These are phyloP conservation scores for Ciconia maguari DNA, from an alignment of 2,113 vertebrate species.

Conservation along the genomic window DNA sequence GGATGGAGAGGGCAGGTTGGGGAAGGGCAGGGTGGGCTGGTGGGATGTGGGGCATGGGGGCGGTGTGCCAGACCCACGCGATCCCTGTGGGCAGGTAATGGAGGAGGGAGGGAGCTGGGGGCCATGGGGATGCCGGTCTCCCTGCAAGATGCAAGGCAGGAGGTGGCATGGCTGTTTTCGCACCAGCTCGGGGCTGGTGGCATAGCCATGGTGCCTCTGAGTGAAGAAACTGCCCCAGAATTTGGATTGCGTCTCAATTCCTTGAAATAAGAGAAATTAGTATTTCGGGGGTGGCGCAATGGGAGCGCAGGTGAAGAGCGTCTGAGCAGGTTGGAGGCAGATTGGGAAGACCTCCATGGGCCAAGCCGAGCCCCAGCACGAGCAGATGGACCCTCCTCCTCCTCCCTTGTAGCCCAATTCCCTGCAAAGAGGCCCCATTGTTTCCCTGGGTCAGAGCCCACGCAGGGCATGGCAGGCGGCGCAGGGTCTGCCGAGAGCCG, in stretches of 20 bases:
- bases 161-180: not conserved
- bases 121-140: accelerated
- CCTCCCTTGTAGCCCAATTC: not conserved
- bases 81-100: not conserved
- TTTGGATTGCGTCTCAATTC: too few species aligned
- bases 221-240: not conserved
- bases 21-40: not conserved
- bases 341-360: not conserved
- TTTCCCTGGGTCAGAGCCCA: not conserved
- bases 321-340: not conserved
- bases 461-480: too few species aligned
- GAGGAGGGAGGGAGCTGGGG: too few species aligned
- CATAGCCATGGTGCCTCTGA: not conserved
- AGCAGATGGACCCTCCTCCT: not conserved
- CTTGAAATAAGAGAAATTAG: not conserved
- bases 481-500: not conserved
- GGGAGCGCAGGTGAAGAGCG: not conserved
- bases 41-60: not conserved
- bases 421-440: accelerated
- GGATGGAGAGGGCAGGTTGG: not conserved
- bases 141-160: not conserved
- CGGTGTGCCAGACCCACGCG: accelerated
- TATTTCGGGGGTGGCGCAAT: not conserved
- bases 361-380: accelerated
- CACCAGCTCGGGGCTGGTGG: not conserved